phyloP scores from a whole-genome alignment of 2,888 invertebrate genomes.

The Andrena hattorfiana region DNA sequence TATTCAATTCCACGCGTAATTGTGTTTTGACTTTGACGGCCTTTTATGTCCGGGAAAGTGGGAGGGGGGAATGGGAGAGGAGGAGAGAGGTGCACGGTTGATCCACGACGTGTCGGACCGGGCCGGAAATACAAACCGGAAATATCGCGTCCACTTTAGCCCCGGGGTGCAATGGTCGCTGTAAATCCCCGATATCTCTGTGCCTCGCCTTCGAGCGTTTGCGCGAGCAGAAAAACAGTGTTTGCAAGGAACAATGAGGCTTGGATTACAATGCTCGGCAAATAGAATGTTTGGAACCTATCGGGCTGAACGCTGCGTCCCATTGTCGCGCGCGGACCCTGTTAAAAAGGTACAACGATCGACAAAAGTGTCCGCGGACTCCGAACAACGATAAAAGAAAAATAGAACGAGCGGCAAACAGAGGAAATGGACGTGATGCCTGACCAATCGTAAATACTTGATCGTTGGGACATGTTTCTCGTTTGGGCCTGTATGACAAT shows the following conservation, averaged over 20 bases:
- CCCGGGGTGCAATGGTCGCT: constrained; percentile 51
- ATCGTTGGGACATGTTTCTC: constrained; percentile 8
- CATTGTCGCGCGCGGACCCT: constrained; percentile 65
- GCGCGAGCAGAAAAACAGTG: constrained; percentile 69
- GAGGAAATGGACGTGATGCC: constrained; percentile 17
- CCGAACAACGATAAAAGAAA: constrained; percentile 37
- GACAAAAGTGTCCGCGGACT: constrained; percentile 54
- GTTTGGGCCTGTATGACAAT: background rate
- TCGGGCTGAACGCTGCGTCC: constrained; percentile 72
- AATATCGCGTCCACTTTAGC: constrained; percentile 61
- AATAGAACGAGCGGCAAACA: constrained; percentile 13
- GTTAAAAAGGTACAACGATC: constrained; percentile 63
- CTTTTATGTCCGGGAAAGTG: constrained; percentile 21
- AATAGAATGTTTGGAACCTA: constrained; percentile 80
- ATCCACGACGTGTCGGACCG: constrained; percentile 36
- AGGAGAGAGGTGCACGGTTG: constrained; percentile 7
- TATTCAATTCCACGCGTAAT: constrained; percentile 56
- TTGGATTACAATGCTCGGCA: constrained; percentile 81
- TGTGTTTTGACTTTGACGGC: constrained; percentile 56
- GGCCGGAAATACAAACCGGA: constrained; percentile 64
- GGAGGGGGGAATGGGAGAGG: too few species aligned
- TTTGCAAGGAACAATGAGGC: constrained; percentile 80
- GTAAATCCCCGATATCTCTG: constrained; percentile 55
- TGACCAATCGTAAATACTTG: constrained; percentile 12
- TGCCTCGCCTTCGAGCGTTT: constrained; percentile 47